These are phyloP conservation scores for Neodiprion pinetum DNA, from an alignment of 1,140 invertebrate species.

Conservation along the genomic window DNA sequence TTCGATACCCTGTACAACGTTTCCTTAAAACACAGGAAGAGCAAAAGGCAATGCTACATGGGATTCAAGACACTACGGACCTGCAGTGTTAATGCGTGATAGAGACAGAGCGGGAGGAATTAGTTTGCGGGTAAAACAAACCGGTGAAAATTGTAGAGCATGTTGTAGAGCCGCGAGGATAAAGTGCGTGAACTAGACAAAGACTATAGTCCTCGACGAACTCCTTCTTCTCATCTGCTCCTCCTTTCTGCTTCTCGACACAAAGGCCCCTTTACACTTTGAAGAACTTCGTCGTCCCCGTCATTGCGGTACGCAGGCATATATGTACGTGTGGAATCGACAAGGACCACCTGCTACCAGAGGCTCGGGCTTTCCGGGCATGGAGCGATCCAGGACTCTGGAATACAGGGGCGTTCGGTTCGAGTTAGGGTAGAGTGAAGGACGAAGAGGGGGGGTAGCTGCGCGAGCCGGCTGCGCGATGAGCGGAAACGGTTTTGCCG, in stretches of 20 bases:
- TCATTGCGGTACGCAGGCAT: background rate
- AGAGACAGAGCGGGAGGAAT: too few species aligned
- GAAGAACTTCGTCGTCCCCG: background rate
- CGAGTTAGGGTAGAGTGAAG: background rate
- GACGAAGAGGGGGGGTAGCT: background rate
- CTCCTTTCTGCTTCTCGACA: background rate
- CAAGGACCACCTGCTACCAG: background rate
- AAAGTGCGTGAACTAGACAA: background rate
- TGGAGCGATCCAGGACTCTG: background rate
- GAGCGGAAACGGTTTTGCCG: background rate
- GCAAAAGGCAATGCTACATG: too few species aligned
- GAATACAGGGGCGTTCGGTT: background rate
- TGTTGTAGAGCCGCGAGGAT: background rate
- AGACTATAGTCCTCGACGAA: background rate
- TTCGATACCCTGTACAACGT: too few species aligned
- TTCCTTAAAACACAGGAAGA: too few species aligned
- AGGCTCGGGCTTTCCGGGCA: too few species aligned
- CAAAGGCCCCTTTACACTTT: slow-evolving; percentile 7
- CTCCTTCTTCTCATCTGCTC: background rate
- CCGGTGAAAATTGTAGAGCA: too few species aligned
- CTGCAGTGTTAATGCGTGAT: too few species aligned
- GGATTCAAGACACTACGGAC: too few species aligned
- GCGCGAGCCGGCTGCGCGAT: background rate
- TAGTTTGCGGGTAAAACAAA: too few species aligned
- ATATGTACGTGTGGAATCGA: background rate